phyloP scores from a whole-genome alignment of 2,113 vertebrate species.

The Cygnus buccinator region DNA sequence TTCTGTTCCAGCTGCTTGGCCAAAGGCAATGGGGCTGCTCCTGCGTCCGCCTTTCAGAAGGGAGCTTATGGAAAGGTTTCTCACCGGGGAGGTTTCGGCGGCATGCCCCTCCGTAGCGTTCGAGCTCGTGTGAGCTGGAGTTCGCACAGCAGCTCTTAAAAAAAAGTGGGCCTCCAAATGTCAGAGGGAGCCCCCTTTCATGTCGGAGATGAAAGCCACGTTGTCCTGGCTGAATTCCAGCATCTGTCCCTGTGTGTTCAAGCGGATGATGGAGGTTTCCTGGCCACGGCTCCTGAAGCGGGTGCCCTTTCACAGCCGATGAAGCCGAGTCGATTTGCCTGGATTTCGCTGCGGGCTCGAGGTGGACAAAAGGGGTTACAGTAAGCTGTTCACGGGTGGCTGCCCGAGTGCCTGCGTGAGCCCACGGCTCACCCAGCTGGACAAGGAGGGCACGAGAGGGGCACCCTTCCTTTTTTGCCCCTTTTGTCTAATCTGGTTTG shows the following conservation, averaged over 20 bases:
- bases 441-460: background rate
- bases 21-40: accelerated
- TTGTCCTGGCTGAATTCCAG: slow-evolving; percentile 37
- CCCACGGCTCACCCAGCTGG: background rate
- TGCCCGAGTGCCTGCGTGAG: background rate
- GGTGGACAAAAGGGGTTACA: background rate
- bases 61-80: accelerated
- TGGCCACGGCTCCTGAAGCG: slow-evolving; percentile 10
- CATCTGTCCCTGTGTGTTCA: slow-evolving; percentile 22
- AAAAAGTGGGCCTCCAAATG: slow-evolving; percentile 39
- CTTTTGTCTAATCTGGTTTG: background rate
- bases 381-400: slow-evolving; percentile 16
- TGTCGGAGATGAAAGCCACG: slow-evolving; percentile 46
- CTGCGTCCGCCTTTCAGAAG: accelerated
- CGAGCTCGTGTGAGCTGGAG: background rate
- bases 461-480: slow-evolving; percentile 11
- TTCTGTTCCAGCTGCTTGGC: background rate
- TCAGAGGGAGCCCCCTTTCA: slow-evolving; percentile 52
- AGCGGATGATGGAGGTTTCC: slow-evolving; percentile 33
- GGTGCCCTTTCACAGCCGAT: slow-evolving; percentile 16
- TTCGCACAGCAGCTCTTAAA: slow-evolving; percentile 13
- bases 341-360: slow-evolving; percentile 9
- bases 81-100: background rate
- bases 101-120: accelerated
- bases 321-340: background rate